Evolutionary conservation across 2,797 vertebrate species (phyloP), one percentile per base, ranked within the genome.

Genomic region (Thalassophryne amazonica): DNA sequence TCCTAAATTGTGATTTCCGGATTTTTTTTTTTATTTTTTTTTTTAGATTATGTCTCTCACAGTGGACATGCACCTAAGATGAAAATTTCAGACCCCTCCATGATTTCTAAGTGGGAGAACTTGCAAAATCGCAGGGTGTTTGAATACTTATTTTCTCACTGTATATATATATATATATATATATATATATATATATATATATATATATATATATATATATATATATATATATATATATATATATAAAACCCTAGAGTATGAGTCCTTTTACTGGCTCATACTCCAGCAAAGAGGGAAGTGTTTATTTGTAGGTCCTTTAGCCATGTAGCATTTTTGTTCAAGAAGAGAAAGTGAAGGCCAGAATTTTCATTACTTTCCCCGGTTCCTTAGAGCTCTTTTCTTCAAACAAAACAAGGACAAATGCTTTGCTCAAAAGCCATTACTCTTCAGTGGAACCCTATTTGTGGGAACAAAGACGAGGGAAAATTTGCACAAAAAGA

Each of bases 351-450:
- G 60, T 46, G 80, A 85, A 85, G 78, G 82, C 73, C 78, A 77
- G 53, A 72, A 69, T 62, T 85, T 69, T 85, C 69, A 81, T 84
- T 79, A 68, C 73, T 60, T 78, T 74, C 65, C 27, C 56, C 50
- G 52, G 69, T 59, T 67, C 65, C 20, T 60, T 40, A 51, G 33
- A 61, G 51, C 42, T 43, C 43, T 30, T 77, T 81, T 79, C 74
- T 80, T 72, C 67, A 73, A 83, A 86, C 74, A 85, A 84, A 76
- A 73, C 55, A 32, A 27, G 56, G 6, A 63, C 73, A 78, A 80
- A 80, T 66, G 51, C 66, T 54, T 40, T 49, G 48, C 69, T 70
- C 48, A 70, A 73, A 80, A 78, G 78, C 71, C 57, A 73, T 78
- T 82, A 70, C 65, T 25, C 67, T 63, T 78, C 65, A 56, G 40